Evolutionary conservation across 35 echinoderm and acorn worm genomes (phyloP).

Genomic region (Lytechinus variegatus): DNA sequence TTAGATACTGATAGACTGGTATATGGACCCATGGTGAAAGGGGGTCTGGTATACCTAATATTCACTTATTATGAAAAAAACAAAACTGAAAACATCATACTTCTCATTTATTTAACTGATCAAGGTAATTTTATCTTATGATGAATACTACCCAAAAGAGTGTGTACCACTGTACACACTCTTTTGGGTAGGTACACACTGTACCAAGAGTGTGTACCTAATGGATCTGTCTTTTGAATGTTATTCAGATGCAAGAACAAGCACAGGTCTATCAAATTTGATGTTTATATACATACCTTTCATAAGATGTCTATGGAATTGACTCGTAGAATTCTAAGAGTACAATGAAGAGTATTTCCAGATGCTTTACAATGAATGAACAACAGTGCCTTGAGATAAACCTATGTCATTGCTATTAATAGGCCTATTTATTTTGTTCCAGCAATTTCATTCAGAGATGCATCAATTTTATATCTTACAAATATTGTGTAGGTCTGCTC

Average conservation of each 20-base stretch:
- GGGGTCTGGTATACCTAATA: background rate
- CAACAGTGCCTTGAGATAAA: background rate
- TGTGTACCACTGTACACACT: too few relatives aligned
- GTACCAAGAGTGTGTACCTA: background rate
- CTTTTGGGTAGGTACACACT: background rate
- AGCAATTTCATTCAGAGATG: background rate
- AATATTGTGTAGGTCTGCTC: background rate
- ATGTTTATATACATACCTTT: background rate
- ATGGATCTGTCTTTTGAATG: background rate
- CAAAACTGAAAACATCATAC: too few relatives aligned
- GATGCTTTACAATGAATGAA: background rate
- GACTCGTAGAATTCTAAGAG: background rate
- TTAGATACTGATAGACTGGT: slow-evolving; percentile 43
- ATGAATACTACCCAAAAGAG: background rate
- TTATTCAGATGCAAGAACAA: background rate
- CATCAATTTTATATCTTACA: background rate
- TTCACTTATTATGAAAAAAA: background rate
- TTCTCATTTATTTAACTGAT: background rate
- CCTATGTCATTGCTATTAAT: background rate
- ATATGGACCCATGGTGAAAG: background rate
- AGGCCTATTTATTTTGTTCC: background rate
- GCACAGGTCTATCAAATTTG: background rate
- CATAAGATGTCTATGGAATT: background rate
- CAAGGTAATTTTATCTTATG: background rate
- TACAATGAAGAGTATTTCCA: background rate